Base-by-base conservation (phyloP, 2,888 invertebrate genomes). In the Papilio elwesi region DNA sequence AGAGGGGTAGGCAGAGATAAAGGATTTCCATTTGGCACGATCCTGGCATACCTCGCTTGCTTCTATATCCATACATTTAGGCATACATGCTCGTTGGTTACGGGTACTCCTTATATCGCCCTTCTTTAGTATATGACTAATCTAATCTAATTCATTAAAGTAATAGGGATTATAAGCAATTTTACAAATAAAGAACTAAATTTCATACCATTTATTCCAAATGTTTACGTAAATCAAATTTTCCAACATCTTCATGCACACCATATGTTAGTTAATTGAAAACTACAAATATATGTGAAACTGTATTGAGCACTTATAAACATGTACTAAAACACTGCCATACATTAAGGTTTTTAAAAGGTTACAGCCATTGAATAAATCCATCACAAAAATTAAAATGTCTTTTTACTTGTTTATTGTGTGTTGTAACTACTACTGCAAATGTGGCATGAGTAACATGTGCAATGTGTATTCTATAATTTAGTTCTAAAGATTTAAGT, bases 401-500 rank as follows among this genome's bases (percentile, higher is more conserved):
- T 74, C 75, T 81, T 75, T 76, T 81, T 71, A 67, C 68, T 65
- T 78, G 70, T 38, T 75, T 78, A 57, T 82, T 67, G 78, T 65
- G 76, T 73, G 81, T 83, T 75, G 76, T 80, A 43, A 88, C 74
- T 77, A 76, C 79, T 13, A 83, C 79, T 76, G 81, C 74, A 75
- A 80, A 80, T 49, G 65, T 73, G 16, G 68, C 74, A 69, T 79
- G 72, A 9, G 77, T 77, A 70, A 72, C 77, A 59, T 73, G 74
- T 62, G 78, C 8, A 74, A 92, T 52, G 73, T 88, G 84, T 70
- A 95, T 86, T 79, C 87, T 88, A 78, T 90, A 91, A 78, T 91
- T 90, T 12, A 91, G 76, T 75, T 80, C 90, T 64, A 82, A 65
- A 57, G 81, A 79, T 52, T 84, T 81, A 52, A 78, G 26, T 71